phyloP scores from a whole-genome alignment of 2,888 invertebrate genomes.

The Xanthostigma xanthostigma region DNA sequence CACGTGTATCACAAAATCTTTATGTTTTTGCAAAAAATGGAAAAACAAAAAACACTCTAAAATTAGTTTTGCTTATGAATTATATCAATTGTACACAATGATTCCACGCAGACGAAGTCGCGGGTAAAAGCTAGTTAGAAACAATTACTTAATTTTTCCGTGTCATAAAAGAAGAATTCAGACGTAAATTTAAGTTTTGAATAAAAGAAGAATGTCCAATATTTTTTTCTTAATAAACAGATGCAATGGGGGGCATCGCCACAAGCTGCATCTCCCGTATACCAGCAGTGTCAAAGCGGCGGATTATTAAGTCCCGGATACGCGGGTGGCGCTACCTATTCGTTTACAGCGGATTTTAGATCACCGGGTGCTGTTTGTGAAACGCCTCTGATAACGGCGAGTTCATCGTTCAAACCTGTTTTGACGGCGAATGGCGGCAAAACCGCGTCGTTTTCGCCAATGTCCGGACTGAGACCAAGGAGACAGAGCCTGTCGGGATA shows the following conservation, averaged over 20 bases:
- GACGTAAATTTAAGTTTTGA: too few species aligned
- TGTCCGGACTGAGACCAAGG: slow-evolving; percentile 11
- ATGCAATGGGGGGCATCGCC: slow-evolving; percentile 56
- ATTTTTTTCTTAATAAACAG: slow-evolving; percentile 23
- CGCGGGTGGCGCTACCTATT: slow-evolving; percentile 57
- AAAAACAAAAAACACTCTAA: too few species aligned
- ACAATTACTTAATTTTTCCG: too few species aligned
- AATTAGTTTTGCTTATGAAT: too few species aligned
- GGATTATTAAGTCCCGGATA: slow-evolving; percentile 48
- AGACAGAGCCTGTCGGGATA: neutral
- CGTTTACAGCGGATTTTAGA: slow-evolving; percentile 70
- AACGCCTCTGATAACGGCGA: slow-evolving; percentile 36
- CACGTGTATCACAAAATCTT: too few species aligned
- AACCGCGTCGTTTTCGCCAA: slow-evolving; percentile 16
- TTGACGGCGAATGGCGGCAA: slow-evolving; percentile 30
- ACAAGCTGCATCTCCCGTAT: slow-evolving; percentile 35
- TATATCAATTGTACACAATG: too few species aligned
- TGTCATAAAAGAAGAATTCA: too few species aligned
- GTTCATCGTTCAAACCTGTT: slow-evolving; percentile 40
- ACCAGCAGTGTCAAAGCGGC: slow-evolving; percentile 40
- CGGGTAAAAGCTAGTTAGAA: too few species aligned
- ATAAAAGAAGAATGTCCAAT: too few species aligned
- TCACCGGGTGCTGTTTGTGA: slow-evolving; percentile 42
- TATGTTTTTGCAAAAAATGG: too few species aligned
- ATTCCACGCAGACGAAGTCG: too few species aligned